Evolutionary conservation across 2,888 invertebrate genomes (phyloP), one percentile per base, ranked within the genome.

Genomic region (Hypselothyrea guttata): DNA sequence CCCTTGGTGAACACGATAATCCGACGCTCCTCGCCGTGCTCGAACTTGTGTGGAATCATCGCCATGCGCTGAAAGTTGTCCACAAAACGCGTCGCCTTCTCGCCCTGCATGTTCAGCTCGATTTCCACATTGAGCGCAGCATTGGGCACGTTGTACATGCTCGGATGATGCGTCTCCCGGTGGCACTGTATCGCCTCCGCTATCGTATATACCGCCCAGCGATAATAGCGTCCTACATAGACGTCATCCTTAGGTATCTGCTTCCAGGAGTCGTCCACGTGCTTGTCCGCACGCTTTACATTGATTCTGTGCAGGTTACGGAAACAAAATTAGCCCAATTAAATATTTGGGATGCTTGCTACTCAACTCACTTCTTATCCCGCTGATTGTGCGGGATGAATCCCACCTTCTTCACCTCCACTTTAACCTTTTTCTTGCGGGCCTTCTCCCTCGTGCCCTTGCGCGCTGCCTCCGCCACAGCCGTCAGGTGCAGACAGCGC

Each of bases 361-460:
- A 12, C 7, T 7, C 7, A 30, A 76, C 90, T 88, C 88, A 93
- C 93, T 90, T 91, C 62, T 92, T 92, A 38, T 92, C 91, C 63
- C 93, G 91, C 79, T 92, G 92, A 74, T 94, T 94, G 77, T 94
- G 94, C 0, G 95, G 94, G 52, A 94, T 92, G 73, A 94, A 95
- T 38, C 93, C 94, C 49, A 94, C 91, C 91, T 96, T 96, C 66
- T 94, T 92, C 7, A 94, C 92, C 88, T 94, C 95, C 28, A 93
- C 92, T 90, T 95, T 95, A 22, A 94, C 94, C 90, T 95, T 95
- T 79, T 94, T 93, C 52, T 94, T 94, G 46, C 92, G 92, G 27
- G 93, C 93, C 76, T 93, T 94, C 45, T 95, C 95, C 68, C 96
- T 92, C 2, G 96, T 96, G 46, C 96, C 95, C 89, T 95, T 96